Base-by-base conservation (phyloP, 2,113 vertebrate genomes). In the Zosterops borbonicus region DNA sequence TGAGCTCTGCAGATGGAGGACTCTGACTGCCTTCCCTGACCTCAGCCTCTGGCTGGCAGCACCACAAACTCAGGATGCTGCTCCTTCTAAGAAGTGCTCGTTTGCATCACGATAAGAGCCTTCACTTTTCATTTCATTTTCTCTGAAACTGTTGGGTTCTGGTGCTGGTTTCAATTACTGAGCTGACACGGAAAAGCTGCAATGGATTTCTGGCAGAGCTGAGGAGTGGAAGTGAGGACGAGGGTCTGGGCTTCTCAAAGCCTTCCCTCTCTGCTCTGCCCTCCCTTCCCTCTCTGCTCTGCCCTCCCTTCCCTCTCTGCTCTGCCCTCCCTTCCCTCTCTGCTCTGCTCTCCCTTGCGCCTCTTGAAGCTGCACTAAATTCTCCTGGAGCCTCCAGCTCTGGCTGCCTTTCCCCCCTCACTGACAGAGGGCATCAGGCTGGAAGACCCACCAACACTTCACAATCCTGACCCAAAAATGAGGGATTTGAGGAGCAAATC, bases 161-260 rank as follows among this genome's bases (percentile, higher is more conserved):
- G 58, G 53, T 56, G 55, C 91, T 91, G 87, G 31, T 92, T 95
- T 91, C 69, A 87, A 18, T 87, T 81, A 94, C 58, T 44, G 63
- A 83, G 56, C 60, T 9, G 74, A 75, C 49, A 73, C 17, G 10
- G 56, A 89, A 82, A 82, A 52, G 46, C 64, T 74, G 50, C 83
- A 81, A 12, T 39, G 64, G 53, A 69, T 77, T 71, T 68, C 58
- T 82, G 62, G 31, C 37, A 33, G 65, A 52, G 49, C 28, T 39
- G 29, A 68, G 49, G 29, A 68, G 49, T 37, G 4, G 5, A 83
- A 89, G 56, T 4, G 50, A 53, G 63, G 59, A 50, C 28, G 53
- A 74, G 58, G 58, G 12, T 41, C 68, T 37, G 33, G 29, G 76
- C 64, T 90, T 44, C 56, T 37, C 23, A 47, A 85, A 74, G 80